Evolutionary conservation across 1,140 invertebrate genomes (phyloP).

Genomic region (Ylistrum balloti): DNA sequence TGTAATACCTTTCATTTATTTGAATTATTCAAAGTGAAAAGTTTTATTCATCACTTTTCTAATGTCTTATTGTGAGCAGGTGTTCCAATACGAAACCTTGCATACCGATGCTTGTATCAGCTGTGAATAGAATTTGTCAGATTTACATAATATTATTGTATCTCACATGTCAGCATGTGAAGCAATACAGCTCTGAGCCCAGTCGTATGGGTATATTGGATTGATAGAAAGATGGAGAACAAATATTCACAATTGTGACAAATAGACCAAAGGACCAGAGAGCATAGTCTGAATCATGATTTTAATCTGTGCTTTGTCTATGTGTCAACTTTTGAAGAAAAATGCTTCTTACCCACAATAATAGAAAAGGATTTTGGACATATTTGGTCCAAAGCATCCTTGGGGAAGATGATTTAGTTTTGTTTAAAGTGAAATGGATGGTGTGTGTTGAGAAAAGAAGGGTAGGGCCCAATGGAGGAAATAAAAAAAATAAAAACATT

Average conservation of each 20-base stretch:
- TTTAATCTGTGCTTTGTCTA: too few species aligned
- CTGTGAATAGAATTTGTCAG: slow-evolving; percentile 4
- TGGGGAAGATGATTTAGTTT: too few species aligned
- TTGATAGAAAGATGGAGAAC: not conserved
- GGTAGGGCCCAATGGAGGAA: too few species aligned
- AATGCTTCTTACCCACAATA: too few species aligned
- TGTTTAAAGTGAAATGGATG: too few species aligned
- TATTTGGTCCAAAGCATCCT: too few species aligned
- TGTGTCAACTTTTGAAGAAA: too few species aligned
- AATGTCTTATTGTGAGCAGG: slow-evolving; percentile 13
- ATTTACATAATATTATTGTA: slow-evolving; percentile 14
- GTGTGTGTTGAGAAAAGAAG: too few species aligned
- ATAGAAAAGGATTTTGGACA: too few species aligned
- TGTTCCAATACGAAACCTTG: not conserved
- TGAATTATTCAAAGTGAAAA: slow-evolving; percentile 20
- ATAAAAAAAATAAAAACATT: too few species aligned
- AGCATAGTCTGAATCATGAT: too few species aligned
- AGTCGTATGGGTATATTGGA: not conserved
- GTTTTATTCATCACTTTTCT: not conserved
- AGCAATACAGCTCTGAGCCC: not conserved
- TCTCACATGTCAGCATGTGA: not conserved
- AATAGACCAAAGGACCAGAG: too few species aligned
- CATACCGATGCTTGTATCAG: not conserved
- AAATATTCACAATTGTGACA: not conserved
- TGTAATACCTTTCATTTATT: slow-evolving; percentile 28